Conservation (phyloP, 2,797 vertebrate genomes). For the Morus bassanus region DNA sequence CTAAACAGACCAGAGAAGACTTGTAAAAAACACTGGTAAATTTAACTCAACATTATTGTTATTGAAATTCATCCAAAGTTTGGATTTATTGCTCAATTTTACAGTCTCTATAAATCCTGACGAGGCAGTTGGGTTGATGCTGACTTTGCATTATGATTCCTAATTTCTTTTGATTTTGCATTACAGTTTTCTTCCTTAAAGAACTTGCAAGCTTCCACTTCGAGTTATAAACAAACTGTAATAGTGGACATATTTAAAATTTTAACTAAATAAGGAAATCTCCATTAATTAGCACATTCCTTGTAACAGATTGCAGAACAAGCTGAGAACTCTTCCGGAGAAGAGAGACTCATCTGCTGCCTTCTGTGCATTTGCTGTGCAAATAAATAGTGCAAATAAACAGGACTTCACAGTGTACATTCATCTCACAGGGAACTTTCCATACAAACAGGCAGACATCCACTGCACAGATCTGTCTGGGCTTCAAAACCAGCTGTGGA, state of each 20-base stretch:
- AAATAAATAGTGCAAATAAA: constrained; percentile 26
- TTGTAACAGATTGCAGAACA: background rate
- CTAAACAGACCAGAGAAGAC: constrained; percentile 53
- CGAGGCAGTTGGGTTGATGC: background rate
- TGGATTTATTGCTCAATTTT: constrained; percentile 60
- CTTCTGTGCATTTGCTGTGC: background rate
- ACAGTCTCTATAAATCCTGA: constrained; percentile 40
- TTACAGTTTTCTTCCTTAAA: constrained; percentile 3
- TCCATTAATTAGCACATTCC: constrained; percentile 26
- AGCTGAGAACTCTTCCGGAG: constrained; percentile 1
- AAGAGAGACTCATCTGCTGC: background rate
- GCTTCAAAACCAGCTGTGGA: background rate
- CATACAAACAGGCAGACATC: background rate
- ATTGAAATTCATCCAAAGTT: constrained; percentile 57
- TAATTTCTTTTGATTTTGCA: constrained; percentile 52
- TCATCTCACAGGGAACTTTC: background rate
- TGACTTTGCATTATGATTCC: constrained; percentile 46
- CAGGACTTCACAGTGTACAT: background rate
- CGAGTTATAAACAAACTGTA: background rate
- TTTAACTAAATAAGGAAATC: background rate
- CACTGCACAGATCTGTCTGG: background rate
- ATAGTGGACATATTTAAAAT: background rate
- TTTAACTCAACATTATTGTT: constrained; percentile 61
- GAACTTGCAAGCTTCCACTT: background rate
- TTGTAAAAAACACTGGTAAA: constrained; percentile 29